phyloP scores from a whole-genome alignment of 2,113 vertebrate species.

The Jaculus jaculus region DNA sequence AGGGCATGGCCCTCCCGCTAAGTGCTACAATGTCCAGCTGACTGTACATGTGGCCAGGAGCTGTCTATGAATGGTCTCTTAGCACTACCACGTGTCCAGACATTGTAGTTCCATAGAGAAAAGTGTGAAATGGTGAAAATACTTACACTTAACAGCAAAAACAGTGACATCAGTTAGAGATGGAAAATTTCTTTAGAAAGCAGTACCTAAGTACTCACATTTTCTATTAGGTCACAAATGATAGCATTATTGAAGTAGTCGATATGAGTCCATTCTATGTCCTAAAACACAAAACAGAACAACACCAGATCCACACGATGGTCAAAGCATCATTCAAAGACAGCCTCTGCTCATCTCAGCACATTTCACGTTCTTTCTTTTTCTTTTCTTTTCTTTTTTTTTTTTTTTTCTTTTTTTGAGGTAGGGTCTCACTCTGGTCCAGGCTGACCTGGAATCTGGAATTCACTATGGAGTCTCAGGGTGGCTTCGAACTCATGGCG shows the following conservation, averaged over 20 bases:
- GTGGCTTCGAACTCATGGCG: too few species aligned
- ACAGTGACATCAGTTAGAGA: accelerated
- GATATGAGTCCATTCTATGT: constrained; percentile 98
- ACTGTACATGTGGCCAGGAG: not conserved
- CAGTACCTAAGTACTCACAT: constrained; percentile 89
- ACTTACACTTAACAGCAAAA: not conserved
- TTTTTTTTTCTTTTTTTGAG: too few species aligned
- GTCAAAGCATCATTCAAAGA: not conserved
- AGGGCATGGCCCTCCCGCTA: not conserved
- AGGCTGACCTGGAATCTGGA: too few species aligned
- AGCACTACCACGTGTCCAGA: not conserved
- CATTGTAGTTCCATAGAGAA: not conserved
- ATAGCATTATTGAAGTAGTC: constrained; percentile 99
- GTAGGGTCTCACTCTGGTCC: too few species aligned
- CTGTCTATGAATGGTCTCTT: not conserved
- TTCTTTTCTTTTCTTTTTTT: not conserved
- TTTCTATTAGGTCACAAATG: constrained; percentile 99
- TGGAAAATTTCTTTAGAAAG: constrained; percentile 17
- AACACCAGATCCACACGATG: not conserved
- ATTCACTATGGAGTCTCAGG: too few species aligned
- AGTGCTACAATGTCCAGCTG: not conserved
- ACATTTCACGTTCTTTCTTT: not conserved
- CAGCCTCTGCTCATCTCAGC: not conserved
- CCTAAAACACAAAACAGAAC: constrained; percentile 85
- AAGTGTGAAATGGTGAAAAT: not conserved